A percentile compares a stretch with the other conserved stretches of the same genome.
phyloP scores from a whole-genome alignment of 2,113 vertebrate genomes.

The Spermophilus dauricus region DNA sequence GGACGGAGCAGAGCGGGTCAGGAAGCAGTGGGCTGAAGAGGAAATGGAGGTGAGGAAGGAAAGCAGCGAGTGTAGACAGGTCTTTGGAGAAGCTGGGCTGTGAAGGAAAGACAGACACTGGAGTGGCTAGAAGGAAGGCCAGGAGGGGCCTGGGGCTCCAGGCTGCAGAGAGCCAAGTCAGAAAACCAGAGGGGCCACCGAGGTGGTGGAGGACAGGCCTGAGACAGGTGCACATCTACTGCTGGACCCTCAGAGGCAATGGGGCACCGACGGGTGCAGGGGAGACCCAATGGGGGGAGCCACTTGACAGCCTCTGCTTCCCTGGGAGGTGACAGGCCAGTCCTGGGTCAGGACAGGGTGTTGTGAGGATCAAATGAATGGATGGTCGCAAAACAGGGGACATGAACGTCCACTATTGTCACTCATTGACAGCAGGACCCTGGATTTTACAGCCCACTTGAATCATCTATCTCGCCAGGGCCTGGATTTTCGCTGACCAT shows the following conservation, averaged over 20 bases:
- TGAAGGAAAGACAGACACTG: slow-evolving; percentile 73
- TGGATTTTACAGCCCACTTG: background rate
- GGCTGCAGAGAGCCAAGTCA: background rate
- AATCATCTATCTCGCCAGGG: background rate
- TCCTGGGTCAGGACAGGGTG: slow-evolving; percentile 66
- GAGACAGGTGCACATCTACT: background rate
- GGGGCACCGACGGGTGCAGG: background rate
- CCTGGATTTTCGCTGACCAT: slow-evolving; percentile 25
- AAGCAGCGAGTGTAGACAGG: slow-evolving; percentile 75
- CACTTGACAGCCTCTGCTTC: slow-evolving; percentile 76
- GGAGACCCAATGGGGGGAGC: background rate
- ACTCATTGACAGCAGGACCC: background rate
- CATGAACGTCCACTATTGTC: rapidly evolving
- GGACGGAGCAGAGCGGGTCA: slow-evolving; percentile 40
- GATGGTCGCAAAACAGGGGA: background rate
- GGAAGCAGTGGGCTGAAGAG: slow-evolving; percentile 76
- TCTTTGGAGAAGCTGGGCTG: slow-evolving; percentile 75
- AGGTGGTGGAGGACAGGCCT: background rate
- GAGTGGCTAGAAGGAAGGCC: slow-evolving; percentile 32
- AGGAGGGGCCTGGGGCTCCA: background rate
- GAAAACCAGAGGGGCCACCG: background rate
- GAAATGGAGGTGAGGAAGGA: slow-evolving; percentile 79
- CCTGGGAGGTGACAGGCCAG: slow-evolving; percentile 52
- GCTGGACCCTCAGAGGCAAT: background rate
- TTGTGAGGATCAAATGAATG: slow-evolving; percentile 81